Base-by-base conservation (phyloP, 2,888 invertebrate species). In the Artemia sinica region DNA sequence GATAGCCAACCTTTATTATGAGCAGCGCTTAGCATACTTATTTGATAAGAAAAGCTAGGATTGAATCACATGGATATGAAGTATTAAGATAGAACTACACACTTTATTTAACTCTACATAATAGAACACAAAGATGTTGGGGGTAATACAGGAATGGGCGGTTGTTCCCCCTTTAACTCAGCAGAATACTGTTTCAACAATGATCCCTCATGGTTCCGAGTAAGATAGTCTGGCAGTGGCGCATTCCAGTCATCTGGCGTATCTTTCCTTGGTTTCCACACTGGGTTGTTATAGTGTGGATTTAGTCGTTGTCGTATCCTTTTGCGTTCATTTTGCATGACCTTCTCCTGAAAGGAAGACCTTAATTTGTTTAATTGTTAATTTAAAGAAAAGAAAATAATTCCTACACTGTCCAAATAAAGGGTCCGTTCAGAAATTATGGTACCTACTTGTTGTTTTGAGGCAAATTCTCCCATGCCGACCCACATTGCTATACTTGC, bases 221-320 rank as follows among this genome's bases (percentile, higher is more conserved):
- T 77, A 77, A 91, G 79, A 83, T 86, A 85, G 8, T 87, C 85
- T 0, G 92, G 91, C 70, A 93, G 77, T 0, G 89, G 89, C 72
- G 83, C 83, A 72, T 84, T 82, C 93, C 93, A 94, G 77, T 90
- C 85, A 68, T 80, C 79, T 0, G 93, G 92, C 0, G 93, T 91
- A 51, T 79, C 75, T 8, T 81, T 81, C 65, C 94, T 79, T 76
- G 84, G 86, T 74, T 85, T 82, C 94, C 94, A 94, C 1, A 85
- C 82, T 76, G 87, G 81, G 77, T 94, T 94, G 68, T 76, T 78
- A 73, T 83, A 84, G 77, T 91, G 89, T 0, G 84, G 82, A 69
- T 77, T 76, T 68, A 91, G 76, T 72, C 93, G 81, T 66, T 80
- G 77, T 50, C 81, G 73, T 71, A 87, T 81, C 67, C 89, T 81